Evolutionary conservation across 2,888 invertebrate species (phyloP).

Genomic region (Serrognathus titanus): DNA sequence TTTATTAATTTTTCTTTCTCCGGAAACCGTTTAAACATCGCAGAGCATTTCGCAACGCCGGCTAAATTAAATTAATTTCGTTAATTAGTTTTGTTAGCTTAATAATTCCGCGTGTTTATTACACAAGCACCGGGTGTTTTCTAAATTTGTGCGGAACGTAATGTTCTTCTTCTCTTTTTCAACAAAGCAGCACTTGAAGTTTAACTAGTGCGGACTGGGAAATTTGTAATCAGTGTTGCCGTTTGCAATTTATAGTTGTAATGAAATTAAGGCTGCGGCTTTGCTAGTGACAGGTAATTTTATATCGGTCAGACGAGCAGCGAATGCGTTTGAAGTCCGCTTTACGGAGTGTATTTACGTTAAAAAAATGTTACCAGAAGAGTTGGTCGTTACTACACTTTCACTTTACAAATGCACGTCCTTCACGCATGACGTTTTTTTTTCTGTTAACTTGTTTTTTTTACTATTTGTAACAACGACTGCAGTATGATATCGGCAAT

Average conservation of each 20-base stretch:
- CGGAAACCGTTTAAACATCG: no score
- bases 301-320: slow-evolving; percentile 1
- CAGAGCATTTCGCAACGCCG: no score
- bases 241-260: slow-evolving; percentile 11
- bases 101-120: no score
- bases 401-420: slow-evolving; percentile 23
- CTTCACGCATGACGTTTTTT: slow-evolving; percentile 24
- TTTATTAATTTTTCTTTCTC: no score
- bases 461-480: not conserved
- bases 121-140: no score
- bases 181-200: no score
- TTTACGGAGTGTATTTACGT: not conserved
- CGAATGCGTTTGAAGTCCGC: not conserved
- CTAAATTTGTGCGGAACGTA: no score
- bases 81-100: no score
- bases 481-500: no score
- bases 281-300: slow-evolving; percentile 7
- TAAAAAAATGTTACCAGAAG: slow-evolving; percentile 3
- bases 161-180: no score
- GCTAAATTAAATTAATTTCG: no score
- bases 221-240: slow-evolving; percentile 2
- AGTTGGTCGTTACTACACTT: slow-evolving; percentile 15
- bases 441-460: not conserved
- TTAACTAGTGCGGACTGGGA: not conserved
- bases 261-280: slow-evolving; percentile 7